Percentiles rank a stretch among this genome's conserved stretches.
Evolutionary conservation across 2,888 invertebrate species (phyloP).

Genomic region (Tenthredo mesomela): DNA sequence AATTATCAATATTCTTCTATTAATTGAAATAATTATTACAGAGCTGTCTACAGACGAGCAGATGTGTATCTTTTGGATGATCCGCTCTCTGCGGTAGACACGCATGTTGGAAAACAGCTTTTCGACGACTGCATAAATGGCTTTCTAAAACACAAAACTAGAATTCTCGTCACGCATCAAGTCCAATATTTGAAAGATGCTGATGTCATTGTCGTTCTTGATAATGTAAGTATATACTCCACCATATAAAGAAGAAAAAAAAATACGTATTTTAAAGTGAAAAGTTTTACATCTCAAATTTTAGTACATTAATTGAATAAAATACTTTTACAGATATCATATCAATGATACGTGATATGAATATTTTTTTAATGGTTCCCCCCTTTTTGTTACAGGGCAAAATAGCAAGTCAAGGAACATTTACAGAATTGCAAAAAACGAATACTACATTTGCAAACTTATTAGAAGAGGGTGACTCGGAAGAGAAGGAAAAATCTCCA

Average conservation of each 20-base stretch:
- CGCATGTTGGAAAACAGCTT: slow-evolving; percentile 87
- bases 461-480: slow-evolving; percentile 76
- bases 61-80: slow-evolving; percentile 90
- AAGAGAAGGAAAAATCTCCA: slow-evolving; percentile 66
- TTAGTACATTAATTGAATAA: slow-evolving; percentile 64
- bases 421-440: slow-evolving; percentile 80
- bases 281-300: slow-evolving; percentile 62
- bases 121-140: slow-evolving; percentile 87
- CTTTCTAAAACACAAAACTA: slow-evolving; percentile 83
- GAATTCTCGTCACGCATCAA: slow-evolving; percentile 92
- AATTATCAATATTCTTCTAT: background rate
- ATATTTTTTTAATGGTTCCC: background rate
- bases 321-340: background rate
- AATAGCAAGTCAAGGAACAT: slow-evolving; percentile 81
- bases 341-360: background rate
- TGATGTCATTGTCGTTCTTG: slow-evolving; percentile 83
- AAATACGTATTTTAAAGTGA: background rate
- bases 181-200: slow-evolving; percentile 87
- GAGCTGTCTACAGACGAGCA: slow-evolving; percentile 88
- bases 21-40: slow-evolving; percentile 56
- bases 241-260: slow-evolving; percentile 52
- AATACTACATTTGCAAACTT: slow-evolving; percentile 79
- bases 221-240: slow-evolving; percentile 81
- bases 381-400: slow-evolving; percentile 79
- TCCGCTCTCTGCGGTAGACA: slow-evolving; percentile 89